These are phyloP conservation scores for Centropus bengalensis DNA, from an alignment of 2,113 vertebrate species.

Conservation along the genomic window DNA sequence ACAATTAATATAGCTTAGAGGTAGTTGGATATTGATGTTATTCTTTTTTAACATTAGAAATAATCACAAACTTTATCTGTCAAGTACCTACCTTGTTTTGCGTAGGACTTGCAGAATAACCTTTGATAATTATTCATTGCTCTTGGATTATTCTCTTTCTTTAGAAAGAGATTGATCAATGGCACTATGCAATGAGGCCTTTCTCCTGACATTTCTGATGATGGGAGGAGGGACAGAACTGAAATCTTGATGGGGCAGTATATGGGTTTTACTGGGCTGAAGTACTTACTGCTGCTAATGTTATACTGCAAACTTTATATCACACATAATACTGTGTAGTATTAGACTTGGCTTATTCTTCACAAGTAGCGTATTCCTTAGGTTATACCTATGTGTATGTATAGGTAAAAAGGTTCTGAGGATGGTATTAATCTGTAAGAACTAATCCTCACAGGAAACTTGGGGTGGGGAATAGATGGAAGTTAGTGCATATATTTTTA, in stretches of 20 bases:
- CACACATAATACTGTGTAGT: background rate
- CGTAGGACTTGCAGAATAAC: background rate
- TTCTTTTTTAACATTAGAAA: background rate
- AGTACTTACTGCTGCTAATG: background rate
- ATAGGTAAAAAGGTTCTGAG: background rate
- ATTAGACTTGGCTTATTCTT: background rate
- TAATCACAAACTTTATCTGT: background rate
- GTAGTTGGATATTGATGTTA: background rate
- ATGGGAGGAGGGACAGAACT: background rate
- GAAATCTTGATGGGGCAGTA: background rate
- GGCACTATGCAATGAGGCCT: background rate
- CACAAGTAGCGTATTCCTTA: background rate
- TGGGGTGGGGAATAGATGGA: background rate
- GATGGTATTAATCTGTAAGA: background rate
- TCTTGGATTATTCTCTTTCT: background rate
- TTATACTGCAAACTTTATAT: background rate
- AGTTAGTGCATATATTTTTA: background rate
- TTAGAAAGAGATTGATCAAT: background rate
- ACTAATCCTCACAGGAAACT: background rate
- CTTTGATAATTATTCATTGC: background rate
- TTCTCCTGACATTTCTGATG: background rate
- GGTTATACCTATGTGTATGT: rapidly evolving
- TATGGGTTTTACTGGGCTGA: background rate
- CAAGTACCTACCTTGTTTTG: background rate
- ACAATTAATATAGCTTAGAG: background rate